Percentiles rank a stretch among this genome's conserved stretches.
phyloP scores from a whole-genome alignment of 1,140 invertebrate species.

The Panagrolaimus sp. region DNA sequence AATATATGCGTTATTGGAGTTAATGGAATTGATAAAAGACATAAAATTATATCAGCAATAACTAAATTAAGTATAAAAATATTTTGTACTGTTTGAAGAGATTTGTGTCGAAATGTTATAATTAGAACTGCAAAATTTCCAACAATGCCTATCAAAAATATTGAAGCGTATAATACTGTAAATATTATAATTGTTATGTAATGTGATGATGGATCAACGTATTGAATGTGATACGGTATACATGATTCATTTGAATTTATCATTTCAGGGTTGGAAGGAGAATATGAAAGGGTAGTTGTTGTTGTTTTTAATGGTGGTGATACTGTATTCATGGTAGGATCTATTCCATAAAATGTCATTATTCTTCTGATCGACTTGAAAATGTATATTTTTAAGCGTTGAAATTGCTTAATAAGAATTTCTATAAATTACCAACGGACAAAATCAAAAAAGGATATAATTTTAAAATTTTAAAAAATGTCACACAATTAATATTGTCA shows the following conservation, averaged over 20 bases:
- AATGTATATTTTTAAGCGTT: not conserved
- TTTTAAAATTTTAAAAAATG: no score
- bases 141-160: conserved; percentile 6
- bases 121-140: conserved; percentile 11
- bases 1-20: conserved; percentile 66
- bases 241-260: not conserved
- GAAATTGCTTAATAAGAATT: not conserved
- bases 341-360: not conserved
- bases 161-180: not conserved
- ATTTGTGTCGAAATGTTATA: conserved; percentile 12
- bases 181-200: conserved; percentile 12
- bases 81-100: conserved; percentile 21
- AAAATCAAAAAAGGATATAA: no score
- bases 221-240: not conserved
- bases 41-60: conserved; percentile 64
- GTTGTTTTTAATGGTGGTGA: not conserved
- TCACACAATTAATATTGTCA: no score
- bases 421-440: not conserved
- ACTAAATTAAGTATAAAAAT: conserved; percentile 21
- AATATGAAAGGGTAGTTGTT: not conserved
- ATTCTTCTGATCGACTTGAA: not conserved
- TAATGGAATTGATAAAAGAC: conserved; percentile 84
- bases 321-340: not conserved
- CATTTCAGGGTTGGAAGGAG: not conserved
- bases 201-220: conserved; percentile 15